phyloP scores from a whole-genome alignment of 2,888 invertebrate species.

The Macrophya alboannulata region DNA sequence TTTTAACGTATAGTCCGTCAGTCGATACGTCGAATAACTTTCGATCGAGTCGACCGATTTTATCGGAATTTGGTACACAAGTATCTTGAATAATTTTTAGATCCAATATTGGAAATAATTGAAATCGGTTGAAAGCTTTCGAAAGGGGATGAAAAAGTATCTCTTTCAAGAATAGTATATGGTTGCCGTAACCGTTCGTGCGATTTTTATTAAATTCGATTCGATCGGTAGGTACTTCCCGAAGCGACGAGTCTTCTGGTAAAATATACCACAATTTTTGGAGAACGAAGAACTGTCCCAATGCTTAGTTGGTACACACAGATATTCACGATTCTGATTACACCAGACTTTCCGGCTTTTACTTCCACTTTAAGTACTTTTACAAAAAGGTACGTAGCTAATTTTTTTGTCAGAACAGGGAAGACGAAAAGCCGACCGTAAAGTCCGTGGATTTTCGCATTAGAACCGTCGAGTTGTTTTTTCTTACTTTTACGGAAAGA shows the following conservation, averaged over 20 bases:
- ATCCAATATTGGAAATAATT: not conserved
- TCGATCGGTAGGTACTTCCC: not conserved
- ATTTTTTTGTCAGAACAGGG: not conserved
- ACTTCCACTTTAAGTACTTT: not conserved
- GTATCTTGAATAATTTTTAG: not conserved
- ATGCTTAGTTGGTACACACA: not conserved
- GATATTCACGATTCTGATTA: not conserved
- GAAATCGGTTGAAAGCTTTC: not conserved
- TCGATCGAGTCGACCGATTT: not conserved
- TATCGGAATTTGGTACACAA: not conserved
- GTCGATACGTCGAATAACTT: not conserved
- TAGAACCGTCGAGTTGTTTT: not conserved
- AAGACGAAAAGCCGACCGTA: not conserved
- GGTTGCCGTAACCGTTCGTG: not conserved
- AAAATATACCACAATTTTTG: too few species aligned
- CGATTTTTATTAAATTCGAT: not conserved
- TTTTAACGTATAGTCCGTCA: not conserved
- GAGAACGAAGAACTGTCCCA: not conserved
- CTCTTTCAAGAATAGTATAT: not conserved
- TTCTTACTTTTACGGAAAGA: not conserved
- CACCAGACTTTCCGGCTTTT: not conserved
- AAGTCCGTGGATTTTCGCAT: conserved; percentile 8
- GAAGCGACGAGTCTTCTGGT: too few species aligned
- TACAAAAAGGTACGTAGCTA: not conserved
- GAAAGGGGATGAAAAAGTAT: not conserved